Percentiles rank a stretch among this genome's conserved stretches.
Evolutionary conservation across 2,113 vertebrate species (phyloP).

Genomic region (Sebastes schlegelii): DNA sequence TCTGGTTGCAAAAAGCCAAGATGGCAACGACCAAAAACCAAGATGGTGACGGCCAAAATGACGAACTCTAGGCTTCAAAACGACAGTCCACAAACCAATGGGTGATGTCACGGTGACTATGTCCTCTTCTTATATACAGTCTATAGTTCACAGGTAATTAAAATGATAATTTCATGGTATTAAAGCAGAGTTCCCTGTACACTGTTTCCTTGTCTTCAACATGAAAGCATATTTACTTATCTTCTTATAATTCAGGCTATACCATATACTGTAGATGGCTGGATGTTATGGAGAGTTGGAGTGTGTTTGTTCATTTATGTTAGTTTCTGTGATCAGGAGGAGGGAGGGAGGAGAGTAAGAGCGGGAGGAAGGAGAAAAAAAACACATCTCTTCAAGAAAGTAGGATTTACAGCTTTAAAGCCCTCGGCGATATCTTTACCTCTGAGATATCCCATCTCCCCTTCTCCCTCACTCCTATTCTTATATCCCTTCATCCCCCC

Average conservation of each 20-base stretch:
- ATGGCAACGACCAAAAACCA: too few species aligned
- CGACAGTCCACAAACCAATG: too few species aligned
- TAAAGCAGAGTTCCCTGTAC: conserved; percentile 12
- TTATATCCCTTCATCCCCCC: conserved; percentile 62
- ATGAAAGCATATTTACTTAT: conserved; percentile 24
- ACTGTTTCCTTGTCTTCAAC: neutral
- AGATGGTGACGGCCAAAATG: too few species aligned
- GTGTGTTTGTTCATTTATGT: conserved; percentile 51
- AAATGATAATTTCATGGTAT: conserved; percentile 31
- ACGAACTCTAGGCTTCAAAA: too few species aligned
- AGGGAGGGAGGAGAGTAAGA: conserved; percentile 5
- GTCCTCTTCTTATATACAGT: too few species aligned
- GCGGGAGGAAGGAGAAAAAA: conserved; percentile 16
- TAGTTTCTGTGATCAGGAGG: conserved; percentile 14
- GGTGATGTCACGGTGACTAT: too few species aligned
- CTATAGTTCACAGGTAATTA: conserved; percentile 19
- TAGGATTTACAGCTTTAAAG: conserved; percentile 73
- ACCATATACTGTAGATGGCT: conserved; percentile 22
- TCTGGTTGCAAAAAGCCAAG: too few species aligned
- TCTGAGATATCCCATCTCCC: conserved; percentile 64
- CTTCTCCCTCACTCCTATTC: conserved; percentile 53
- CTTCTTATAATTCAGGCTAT: conserved; percentile 36
- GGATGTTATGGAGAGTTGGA: conserved; percentile 37
- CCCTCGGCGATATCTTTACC: conserved; percentile 66
- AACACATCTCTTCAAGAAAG: conserved; percentile 56